These are phyloP conservation scores for Drosophila sordidapex DNA, from an alignment of 2,888 invertebrate species.

Conservation along the genomic window DNA sequence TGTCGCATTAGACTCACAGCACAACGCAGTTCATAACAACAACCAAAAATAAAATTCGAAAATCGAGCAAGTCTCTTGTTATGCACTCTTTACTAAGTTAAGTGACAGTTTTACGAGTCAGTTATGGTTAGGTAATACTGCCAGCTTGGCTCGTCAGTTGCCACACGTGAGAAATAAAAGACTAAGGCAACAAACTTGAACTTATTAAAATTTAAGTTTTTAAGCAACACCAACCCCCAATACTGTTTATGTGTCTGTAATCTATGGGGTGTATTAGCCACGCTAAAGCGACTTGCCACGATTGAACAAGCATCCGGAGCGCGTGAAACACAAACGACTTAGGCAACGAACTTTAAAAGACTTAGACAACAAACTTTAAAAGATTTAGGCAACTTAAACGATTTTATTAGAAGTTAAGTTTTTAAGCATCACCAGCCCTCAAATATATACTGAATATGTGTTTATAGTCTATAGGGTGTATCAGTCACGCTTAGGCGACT, in stretches of 20 bases:
- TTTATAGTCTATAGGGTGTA: neutral
- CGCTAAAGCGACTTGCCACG: neutral
- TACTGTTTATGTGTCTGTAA: neutral
- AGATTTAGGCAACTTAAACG: neutral
- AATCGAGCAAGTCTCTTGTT: constrained; percentile 50
- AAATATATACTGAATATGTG: neutral
- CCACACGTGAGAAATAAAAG: constrained; percentile 19
- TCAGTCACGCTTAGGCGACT: neutral
- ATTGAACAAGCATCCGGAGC: no score
- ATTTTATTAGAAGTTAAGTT: neutral
- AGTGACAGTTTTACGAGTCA: constrained; percentile 64
- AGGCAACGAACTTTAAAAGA: constrained; percentile 30
- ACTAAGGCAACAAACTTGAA: constrained; percentile 46
- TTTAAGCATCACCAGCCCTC: neutral
- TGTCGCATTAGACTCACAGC: constrained; percentile 28
- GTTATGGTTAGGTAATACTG: constrained; percentile 14
- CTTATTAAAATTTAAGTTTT: neutral
- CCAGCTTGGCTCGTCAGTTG: constrained; percentile 1
- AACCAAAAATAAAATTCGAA: constrained; percentile 45
- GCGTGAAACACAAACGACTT: neutral
- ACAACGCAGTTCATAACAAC: constrained; percentile 58
- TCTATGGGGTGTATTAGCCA: neutral
- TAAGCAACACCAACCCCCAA: neutral
- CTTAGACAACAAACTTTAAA: constrained; percentile 44
- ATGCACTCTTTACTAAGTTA: constrained; percentile 49